These are phyloP conservation scores for Onthophagus taurus DNA, from an alignment of 1,140 invertebrate species.

Conservation along the genomic window DNA sequence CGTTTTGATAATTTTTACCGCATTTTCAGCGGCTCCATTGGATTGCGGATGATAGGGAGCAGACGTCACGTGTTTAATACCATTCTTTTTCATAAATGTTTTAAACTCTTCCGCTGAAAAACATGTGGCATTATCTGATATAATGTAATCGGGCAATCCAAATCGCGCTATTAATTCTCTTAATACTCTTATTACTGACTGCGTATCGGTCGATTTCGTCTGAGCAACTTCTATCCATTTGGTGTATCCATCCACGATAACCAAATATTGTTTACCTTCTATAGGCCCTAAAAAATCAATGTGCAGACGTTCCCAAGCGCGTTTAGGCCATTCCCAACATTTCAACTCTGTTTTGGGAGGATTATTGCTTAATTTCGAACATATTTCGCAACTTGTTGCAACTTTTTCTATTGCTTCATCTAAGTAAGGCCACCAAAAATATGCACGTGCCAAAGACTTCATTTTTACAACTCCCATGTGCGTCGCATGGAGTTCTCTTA, in stretches of 20 bases:
- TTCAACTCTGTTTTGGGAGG: conserved; percentile 6
- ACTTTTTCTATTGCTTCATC: conserved; percentile 20
- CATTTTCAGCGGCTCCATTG: conserved; percentile 35
- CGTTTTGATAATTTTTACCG: no score
- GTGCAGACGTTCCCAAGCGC: conserved; percentile 38
- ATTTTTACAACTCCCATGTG: conserved; percentile 29
- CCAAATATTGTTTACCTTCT: conserved; percentile 19
- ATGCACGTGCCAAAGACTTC: conserved; percentile 28
- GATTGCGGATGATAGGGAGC: conserved; percentile 33
- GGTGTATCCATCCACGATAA: conserved; percentile 32
- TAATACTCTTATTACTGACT: no score
- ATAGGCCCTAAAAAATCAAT: conserved; percentile 40
- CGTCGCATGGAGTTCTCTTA: conserved; percentile 29
- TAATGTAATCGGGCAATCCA: conserved; percentile 28
- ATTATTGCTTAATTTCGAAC: not conserved
- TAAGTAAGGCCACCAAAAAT: conserved; percentile 23
- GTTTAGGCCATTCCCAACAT: conserved; percentile 20
- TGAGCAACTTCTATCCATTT: conserved; percentile 39
- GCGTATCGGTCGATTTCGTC: no score
- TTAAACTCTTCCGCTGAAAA: conserved; percentile 29
- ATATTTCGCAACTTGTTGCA: conserved; percentile 16
- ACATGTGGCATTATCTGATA: conserved; percentile 30
- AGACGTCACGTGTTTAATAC: conserved; percentile 27
- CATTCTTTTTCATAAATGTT: conserved; percentile 26
- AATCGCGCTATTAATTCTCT: conserved; percentile 32